Base-by-base conservation (phyloP, 23 tunicate genomes). In the Halocynthia aurantium region DNA sequence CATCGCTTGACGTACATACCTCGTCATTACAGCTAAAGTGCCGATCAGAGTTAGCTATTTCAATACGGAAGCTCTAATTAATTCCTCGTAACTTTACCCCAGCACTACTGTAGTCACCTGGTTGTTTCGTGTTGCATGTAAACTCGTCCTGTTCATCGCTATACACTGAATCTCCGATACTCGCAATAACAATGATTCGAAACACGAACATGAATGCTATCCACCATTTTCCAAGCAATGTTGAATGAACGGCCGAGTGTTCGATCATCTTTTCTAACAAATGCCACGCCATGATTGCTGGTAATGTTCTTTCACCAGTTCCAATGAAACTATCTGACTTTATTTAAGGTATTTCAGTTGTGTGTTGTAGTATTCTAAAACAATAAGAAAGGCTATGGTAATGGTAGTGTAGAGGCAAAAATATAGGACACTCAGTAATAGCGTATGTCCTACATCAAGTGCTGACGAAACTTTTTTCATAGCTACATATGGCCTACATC, bases 191-290 rank as follows among this genome's bases (percentile, higher is more conserved):
- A 22, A 90, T 84, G 21, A 90, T 90, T 44, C 96, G 82, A 60
- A 90, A 90, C 70, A 90, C 86, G 76, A 90, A 90, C 89, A 90
- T 74, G 19, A 84, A 66, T 9, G 89, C 89, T 53, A 90, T 84
- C 96, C 96, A 90, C 89, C 89, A 84, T 69, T 90, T 90, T 22
- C 96, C 96, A 8, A 90, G 61, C n/a, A 90, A 15, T 8, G 96
- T 90, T 7, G 96, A 84, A 73, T 90, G 90, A 20, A 83, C 66
- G 51, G 96, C 83, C 19, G 96, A 81, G 57, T 90, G 96, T 71
- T 90, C 96, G 21, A 90, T 75, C 15, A 90, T 62, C 80, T 90
- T 90, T 60, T 90, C 96, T 54, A 90, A 73, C 61, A 90, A 67
- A 81, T 90, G 96, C 96, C 96, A 90, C 50, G 96, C 96, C 96